phyloP scores from a whole-genome alignment of 37 sponge, comb jelly and placozoan genomes.

The Haliclona indistincta region DNA sequence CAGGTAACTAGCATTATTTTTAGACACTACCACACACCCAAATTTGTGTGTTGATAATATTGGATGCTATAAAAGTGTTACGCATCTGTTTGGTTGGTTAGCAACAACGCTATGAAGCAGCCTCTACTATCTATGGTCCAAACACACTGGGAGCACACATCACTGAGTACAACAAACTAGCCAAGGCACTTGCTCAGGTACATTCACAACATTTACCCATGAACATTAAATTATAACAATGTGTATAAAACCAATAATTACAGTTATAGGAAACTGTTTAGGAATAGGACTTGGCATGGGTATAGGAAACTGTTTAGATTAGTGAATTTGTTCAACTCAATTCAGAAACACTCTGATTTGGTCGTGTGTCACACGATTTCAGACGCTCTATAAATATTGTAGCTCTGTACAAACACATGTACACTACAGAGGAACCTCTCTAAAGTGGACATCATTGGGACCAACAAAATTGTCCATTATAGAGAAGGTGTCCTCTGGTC shows the following conservation, averaged over 20 bases:
- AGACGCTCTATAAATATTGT: no score
- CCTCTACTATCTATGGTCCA: conserved; percentile 74
- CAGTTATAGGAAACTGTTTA: not conserved
- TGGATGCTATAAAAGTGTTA: not conserved
- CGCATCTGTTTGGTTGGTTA: not conserved
- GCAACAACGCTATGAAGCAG: conserved; percentile 70
- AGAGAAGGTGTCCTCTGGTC: no score
- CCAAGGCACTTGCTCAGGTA: conserved; percentile 51
- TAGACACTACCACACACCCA: no score
- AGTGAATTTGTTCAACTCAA: not conserved
- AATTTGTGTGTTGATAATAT: not conserved
- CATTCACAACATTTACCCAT: conserved; percentile 18
- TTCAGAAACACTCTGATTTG: no score
- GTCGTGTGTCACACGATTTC: no score
- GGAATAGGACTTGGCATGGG: not conserved
- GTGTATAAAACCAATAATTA: not conserved
- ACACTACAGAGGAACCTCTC: no score
- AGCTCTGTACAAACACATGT: no score
- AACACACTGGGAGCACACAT: conserved; percentile 66
- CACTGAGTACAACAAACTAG: conserved; percentile 46
- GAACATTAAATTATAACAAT: not conserved
- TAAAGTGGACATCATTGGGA: no score
- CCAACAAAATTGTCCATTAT: no score
- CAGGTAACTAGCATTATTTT: conserved; percentile 59
- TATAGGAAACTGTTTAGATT: not conserved